A percentile compares a stretch with the other conserved stretches of the same genome.
Conservation (phyloP, 2,113 vertebrate genomes). For the Candoia aspera region DNA sequence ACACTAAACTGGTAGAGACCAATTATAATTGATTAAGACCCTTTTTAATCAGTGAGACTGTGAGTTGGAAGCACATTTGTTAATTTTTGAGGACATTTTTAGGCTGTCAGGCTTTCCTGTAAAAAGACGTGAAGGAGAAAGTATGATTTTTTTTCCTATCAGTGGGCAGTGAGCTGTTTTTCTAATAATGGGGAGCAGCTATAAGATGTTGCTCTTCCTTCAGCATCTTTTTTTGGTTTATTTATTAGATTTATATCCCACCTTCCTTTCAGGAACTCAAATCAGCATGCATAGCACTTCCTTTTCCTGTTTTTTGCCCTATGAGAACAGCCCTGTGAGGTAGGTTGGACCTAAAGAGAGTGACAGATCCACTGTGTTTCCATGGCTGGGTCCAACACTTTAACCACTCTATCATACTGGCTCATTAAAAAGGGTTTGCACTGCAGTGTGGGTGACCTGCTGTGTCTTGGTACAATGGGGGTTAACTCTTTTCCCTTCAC, state of each 20-base stretch:
- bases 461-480: neutral
- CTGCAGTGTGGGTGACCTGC: neutral
- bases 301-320: neutral
- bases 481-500: neutral
- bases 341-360: neutral
- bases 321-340: neutral
- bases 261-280: neutral
- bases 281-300: neutral
- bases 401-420: neutral
- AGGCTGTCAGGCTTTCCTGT: neutral
- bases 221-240: neutral
- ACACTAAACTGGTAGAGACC: neutral
- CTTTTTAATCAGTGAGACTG: neutral
- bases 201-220: neutral
- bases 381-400: neutral
- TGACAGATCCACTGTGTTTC: neutral
- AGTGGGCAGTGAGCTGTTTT: neutral
- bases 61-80: neutral
- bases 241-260: neutral
- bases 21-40: neutral
- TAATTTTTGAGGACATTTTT: neutral
- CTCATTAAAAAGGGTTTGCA: neutral
- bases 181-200: neutral
- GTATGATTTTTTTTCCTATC: neutral
- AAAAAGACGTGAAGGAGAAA: neutral